These are phyloP conservation scores for Clitarchus hookeri DNA, from an alignment of 2,888 invertebrate species.

Conservation along the genomic window DNA sequence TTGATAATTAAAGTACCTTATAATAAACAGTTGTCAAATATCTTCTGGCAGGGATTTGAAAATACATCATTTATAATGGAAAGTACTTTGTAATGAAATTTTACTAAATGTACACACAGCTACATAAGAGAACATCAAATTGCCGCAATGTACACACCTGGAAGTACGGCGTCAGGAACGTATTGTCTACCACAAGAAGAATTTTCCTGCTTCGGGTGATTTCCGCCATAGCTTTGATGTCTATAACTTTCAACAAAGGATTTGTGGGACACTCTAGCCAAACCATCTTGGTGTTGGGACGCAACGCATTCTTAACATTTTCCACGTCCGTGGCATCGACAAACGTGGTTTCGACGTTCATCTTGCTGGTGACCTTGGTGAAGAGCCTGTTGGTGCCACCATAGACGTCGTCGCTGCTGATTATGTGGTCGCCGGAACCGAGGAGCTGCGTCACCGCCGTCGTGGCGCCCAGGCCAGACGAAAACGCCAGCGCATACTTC, in stretches of 20 bases:
- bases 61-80: too few relatives aligned
- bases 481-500: constrained; percentile 79
- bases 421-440: constrained; percentile 83
- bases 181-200: constrained; percentile 87
- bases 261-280: constrained; percentile 99
- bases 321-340: constrained; percentile 74
- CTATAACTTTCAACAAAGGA: constrained; percentile 87
- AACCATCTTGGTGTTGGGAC: constrained; percentile 57
- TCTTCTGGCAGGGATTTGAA: too few relatives aligned
- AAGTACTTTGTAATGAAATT: too few relatives aligned
- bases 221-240: constrained; percentile 74
- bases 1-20: too few relatives aligned
- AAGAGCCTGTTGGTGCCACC: constrained; percentile 86
- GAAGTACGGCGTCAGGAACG: constrained; percentile 88
- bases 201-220: constrained; percentile 63
- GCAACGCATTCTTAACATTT: constrained; percentile 63
- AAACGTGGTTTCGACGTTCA: constrained; percentile 76
- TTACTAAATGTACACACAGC: too few relatives aligned
- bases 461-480: constrained; percentile 90
- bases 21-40: too few relatives aligned
- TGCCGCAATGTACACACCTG: constrained; percentile 57
- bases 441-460: constrained; percentile 77
- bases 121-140: too few relatives aligned
- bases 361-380: constrained; percentile 55
- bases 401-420: constrained; percentile 92